phyloP scores from a whole-genome alignment of 1,140 invertebrate species.

The Argopecten irradians region DNA sequence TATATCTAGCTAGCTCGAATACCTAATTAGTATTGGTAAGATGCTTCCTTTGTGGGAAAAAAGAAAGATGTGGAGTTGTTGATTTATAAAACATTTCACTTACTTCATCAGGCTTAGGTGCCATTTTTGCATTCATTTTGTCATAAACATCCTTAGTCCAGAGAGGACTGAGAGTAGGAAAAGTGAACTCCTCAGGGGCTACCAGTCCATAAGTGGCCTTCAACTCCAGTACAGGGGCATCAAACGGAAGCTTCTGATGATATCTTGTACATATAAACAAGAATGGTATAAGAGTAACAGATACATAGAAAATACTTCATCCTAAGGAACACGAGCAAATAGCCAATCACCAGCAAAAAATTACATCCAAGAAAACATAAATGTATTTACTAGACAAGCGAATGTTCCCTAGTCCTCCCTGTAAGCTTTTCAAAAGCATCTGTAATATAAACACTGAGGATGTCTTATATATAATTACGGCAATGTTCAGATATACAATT shows the following conservation, averaged over 20 bases:
- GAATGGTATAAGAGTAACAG: neutral
- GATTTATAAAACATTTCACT: neutral
- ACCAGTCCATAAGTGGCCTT: conserved; percentile 85
- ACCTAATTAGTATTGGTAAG: too few species aligned
- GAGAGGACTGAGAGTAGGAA: conserved; percentile 79
- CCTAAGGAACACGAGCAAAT: neutral
- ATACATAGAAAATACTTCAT: neutral
- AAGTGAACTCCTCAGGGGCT: conserved; percentile 82
- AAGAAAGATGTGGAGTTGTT: neutral
- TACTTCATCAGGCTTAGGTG: conserved; percentile 69
- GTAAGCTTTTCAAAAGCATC: neutral
- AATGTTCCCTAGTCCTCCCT: neutral
- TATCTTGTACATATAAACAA: conserved; percentile 78
- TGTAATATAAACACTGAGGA: too few species aligned
- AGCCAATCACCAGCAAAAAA: neutral
- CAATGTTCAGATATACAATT: too few species aligned
- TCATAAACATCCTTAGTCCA: conserved; percentile 82
- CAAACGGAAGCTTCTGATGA: conserved; percentile 83
- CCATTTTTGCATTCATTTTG: conserved; percentile 79
- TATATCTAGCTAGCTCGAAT: too few species aligned
- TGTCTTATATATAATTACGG: too few species aligned
- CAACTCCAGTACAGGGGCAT: conserved; percentile 82
- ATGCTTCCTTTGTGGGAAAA: neutral
- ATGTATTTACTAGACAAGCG: neutral
- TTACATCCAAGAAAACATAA: neutral